phyloP scores from a whole-genome alignment of 1,140 invertebrate genomes.

The Lamellibrachia luymesi region DNA sequence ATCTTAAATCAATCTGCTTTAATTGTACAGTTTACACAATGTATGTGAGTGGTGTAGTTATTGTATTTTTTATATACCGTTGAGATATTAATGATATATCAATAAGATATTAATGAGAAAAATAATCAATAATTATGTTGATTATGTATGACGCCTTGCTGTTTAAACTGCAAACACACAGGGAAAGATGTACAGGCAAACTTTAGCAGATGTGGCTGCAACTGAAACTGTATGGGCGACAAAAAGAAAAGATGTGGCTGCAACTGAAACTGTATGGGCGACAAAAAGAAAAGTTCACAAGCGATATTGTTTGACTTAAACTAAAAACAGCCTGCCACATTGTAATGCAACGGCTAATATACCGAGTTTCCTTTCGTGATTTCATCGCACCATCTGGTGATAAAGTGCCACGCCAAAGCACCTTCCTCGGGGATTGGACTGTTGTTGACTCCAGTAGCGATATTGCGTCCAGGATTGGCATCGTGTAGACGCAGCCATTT shows the following conservation, averaged over 20 bases:
- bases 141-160: neutral
- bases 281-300: too few species aligned
- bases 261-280: too few species aligned
- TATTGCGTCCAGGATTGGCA: neutral
- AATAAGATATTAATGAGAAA: neutral
- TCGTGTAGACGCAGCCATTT: neutral
- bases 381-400: neutral
- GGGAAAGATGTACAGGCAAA: neutral
- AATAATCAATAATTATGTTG: neutral
- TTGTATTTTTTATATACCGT: neutral
- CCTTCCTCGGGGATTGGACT: neutral
- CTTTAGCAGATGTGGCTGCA: too few species aligned
- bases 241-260: too few species aligned
- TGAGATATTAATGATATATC: neutral
- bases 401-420: neutral
- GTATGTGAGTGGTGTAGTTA: neutral
- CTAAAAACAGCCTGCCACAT: too few species aligned
- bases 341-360: neutral
- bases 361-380: neutral
- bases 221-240: too few species aligned
- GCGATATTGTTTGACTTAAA: too few species aligned
- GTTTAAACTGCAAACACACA: neutral
- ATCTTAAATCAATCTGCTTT: neutral
- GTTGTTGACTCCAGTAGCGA: neutral
- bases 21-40: neutral